phyloP scores from a whole-genome alignment of 2,113 vertebrate species.

The Crocuta crocuta region DNA sequence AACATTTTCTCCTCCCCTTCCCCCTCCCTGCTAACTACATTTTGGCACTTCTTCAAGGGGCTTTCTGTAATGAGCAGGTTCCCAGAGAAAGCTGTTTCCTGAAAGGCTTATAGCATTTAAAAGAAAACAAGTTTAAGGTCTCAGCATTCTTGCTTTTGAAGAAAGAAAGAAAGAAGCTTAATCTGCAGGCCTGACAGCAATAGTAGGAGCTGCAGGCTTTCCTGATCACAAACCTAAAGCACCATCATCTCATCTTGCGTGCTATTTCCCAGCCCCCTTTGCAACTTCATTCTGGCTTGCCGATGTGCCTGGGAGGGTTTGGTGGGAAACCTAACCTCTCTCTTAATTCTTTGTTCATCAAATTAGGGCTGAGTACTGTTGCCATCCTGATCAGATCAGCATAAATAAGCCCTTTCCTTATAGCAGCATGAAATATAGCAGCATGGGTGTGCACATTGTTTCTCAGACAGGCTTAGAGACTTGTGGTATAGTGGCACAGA shows the following conservation, averaged over 20 bases:
- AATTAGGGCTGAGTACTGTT: conserved; percentile 70
- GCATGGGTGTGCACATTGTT: neutral
- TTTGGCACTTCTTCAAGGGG: conserved; percentile 76
- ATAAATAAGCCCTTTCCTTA: conserved; percentile 59
- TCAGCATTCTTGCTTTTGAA: conserved; percentile 68
- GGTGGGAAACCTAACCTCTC: conserved; percentile 73
- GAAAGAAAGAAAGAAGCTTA: conserved; percentile 68
- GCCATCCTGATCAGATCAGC: conserved; percentile 52
- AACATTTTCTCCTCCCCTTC: neutral
- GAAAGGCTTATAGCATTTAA: conserved; percentile 71
- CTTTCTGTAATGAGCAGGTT: conserved; percentile 70
- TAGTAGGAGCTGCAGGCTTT: conserved; percentile 57
- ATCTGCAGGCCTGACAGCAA: conserved; percentile 67
- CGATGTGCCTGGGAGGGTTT: conserved; percentile 26
- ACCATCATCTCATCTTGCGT: conserved; percentile 45
- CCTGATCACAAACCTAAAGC: conserved; percentile 62
- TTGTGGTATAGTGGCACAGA: neutral
- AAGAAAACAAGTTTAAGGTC: conserved; percentile 75
- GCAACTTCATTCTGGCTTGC: conserved; percentile 63
- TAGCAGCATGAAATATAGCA: neutral
- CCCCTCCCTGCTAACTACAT: conserved; percentile 44
- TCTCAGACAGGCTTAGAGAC: conserved; percentile 31
- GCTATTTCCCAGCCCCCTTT: conserved; percentile 63
- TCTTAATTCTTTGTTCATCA: conserved; percentile 63
- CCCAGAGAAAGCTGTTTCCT: conserved; percentile 77